Percentiles rank a stretch among this genome's conserved stretches.
Evolutionary conservation across 2,797 vertebrate genomes (phyloP).

Genomic region (Protosalanx chinensis): DNA sequence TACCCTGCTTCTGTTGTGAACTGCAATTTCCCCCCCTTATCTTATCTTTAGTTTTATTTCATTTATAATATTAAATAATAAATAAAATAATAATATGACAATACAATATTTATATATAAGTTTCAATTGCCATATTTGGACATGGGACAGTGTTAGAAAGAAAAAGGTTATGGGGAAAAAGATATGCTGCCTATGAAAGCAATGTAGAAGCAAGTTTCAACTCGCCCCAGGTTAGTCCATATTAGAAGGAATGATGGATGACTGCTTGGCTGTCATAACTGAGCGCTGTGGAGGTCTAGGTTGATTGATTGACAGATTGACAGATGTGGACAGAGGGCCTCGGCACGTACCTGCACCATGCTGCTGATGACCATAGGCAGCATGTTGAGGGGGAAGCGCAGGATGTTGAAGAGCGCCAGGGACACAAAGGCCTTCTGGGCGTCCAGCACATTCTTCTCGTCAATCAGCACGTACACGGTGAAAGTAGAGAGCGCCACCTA

Average conservation of each 20-base stretch:
- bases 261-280: not conserved
- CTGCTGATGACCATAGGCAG: constrained; percentile 97
- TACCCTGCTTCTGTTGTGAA: no score
- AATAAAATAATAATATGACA: no score
- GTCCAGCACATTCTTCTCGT: constrained; percentile 78
- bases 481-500: constrained; percentile 89
- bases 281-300: not conserved
- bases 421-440: constrained; percentile 89
- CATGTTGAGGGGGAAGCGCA: constrained; percentile 89
- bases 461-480: constrained; percentile 76
- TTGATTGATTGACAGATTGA: constrained; percentile 4
- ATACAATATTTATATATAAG: no score
- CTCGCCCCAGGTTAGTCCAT: no score
- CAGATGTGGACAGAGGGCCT: constrained; percentile 45
- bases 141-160: no score
- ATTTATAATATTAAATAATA: no score
- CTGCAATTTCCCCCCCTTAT: no score
- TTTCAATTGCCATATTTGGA: no score
- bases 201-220: no score
- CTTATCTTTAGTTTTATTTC: no score
- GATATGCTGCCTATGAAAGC: no score
- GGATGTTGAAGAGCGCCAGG: constrained; percentile 87
- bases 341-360: constrained; percentile 85
- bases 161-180: no score
- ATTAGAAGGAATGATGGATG: not conserved